A percentile compares a stretch with the other conserved stretches of the same genome.
Conservation (phyloP, 2,888 invertebrate species). For the Eupeodes latifasciatus region DNA sequence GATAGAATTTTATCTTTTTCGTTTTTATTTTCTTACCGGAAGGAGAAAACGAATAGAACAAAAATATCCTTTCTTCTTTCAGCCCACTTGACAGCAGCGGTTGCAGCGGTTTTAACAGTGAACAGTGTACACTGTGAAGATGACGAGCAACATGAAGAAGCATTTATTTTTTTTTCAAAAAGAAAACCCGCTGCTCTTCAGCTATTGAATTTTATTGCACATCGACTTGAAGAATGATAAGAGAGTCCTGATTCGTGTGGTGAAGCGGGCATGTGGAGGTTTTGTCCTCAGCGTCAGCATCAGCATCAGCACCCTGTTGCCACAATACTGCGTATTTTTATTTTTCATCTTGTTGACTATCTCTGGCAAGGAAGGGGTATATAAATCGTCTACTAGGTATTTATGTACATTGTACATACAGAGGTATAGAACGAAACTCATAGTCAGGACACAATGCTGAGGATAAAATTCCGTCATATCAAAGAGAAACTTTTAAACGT, state of each 20-base stretch:
- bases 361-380: neutral
- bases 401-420: no score
- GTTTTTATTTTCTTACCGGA: slow-evolving; percentile 13
- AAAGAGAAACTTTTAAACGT: slow-evolving; percentile 77
- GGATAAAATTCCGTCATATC: slow-evolving; percentile 74
- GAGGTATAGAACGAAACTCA: slow-evolving; percentile 33
- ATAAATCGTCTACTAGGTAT: neutral
- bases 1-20: neutral
- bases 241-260: neutral
- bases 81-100: slow-evolving; percentile 50
- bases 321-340: no score
- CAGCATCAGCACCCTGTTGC: no score
- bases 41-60: slow-evolving; percentile 31
- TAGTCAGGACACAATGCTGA: slow-evolving; percentile 62
- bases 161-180: slow-evolving; percentile 27
- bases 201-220: slow-evolving; percentile 72
- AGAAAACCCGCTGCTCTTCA: slow-evolving; percentile 18
- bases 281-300: neutral
- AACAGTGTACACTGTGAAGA: slow-evolving; percentile 20
- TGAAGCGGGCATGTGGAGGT: slow-evolving; percentile 2
- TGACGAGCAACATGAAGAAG: slow-evolving; percentile 36
- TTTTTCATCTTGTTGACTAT: neutral
- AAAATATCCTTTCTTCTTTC: slow-evolving; percentile 56
- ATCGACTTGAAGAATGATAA: slow-evolving; percentile 27
- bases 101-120: slow-evolving; percentile 43